These are phyloP conservation scores for Pollachius pollachius DNA, from an alignment of 2,113 vertebrate species.

Conservation along the genomic window DNA sequence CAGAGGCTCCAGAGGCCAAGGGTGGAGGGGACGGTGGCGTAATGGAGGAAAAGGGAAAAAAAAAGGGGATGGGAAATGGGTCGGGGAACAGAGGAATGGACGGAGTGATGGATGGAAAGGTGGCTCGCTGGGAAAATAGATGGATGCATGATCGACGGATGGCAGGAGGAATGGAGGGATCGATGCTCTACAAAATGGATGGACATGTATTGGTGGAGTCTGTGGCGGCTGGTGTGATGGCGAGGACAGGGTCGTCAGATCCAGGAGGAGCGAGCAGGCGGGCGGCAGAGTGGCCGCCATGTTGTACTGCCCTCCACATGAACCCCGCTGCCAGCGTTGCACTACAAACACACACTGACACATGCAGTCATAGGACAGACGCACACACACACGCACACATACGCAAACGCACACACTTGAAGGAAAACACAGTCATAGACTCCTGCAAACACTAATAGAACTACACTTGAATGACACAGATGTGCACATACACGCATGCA, in stretches of 20 bases:
- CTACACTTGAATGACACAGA: slow-evolving; percentile 4
- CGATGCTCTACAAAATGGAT: neutral
- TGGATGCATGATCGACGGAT: neutral
- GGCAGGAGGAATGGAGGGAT: neutral
- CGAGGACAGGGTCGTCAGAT: slow-evolving; percentile 71
- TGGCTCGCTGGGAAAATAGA: neutral
- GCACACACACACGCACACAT: slow-evolving; percentile 5
- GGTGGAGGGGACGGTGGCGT: no score
- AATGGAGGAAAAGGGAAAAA: no score
- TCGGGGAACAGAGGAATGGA: no score
- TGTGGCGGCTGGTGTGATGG: neutral
- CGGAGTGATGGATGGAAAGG: neutral
- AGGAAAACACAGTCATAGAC: neutral
- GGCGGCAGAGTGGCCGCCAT: slow-evolving; percentile 87
- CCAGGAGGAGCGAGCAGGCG: slow-evolving; percentile 76
- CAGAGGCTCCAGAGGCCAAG: no score
- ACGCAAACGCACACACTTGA: no score
- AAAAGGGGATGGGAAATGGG: no score
- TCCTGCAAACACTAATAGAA: neutral
- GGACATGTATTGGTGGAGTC: neutral
- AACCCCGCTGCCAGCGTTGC: slow-evolving; percentile 69
- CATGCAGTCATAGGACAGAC: neutral
- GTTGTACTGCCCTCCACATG: slow-evolving; percentile 85
- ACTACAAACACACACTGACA: neutral
- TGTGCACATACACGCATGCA: neutral